These are phyloP conservation scores for Watsonalla binaria DNA, from an alignment of 2,888 invertebrate species.

Conservation along the genomic window DNA sequence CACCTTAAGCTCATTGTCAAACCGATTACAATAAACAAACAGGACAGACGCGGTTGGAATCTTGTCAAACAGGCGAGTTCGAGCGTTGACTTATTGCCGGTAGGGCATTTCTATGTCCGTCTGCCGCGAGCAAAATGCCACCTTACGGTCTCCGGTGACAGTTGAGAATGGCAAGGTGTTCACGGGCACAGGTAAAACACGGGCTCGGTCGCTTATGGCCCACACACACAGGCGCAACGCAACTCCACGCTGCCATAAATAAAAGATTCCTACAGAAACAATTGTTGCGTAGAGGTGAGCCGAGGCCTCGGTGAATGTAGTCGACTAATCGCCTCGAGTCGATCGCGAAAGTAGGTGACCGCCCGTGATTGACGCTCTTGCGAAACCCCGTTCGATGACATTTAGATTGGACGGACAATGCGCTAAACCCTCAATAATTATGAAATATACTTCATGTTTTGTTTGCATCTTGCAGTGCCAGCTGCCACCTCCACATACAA, in stretches of 20 bases:
- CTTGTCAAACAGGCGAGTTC: constrained; percentile 79
- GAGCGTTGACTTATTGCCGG: constrained; percentile 79
- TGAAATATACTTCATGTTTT: constrained; percentile 51
- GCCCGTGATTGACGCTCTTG: constrained; percentile 75
- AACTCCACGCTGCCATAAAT: constrained; percentile 70
- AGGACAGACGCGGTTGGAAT: constrained; percentile 79
- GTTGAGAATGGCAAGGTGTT: constrained; percentile 22
- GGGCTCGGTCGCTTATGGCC: constrained; percentile 60
- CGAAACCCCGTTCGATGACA: constrained; percentile 77
- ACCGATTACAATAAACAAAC: constrained; percentile 80
- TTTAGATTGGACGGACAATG: constrained; percentile 71
- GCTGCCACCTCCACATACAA: constrained; percentile 6
- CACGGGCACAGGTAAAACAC: constrained; percentile 70
- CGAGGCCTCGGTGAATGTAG: constrained; percentile 75
- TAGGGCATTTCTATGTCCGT: constrained; percentile 68
- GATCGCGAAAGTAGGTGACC: constrained; percentile 79
- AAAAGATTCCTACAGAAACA: constrained; percentile 79
- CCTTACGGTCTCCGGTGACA: constrained; percentile 26
- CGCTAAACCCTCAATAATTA: constrained; percentile 64
- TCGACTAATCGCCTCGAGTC: constrained; percentile 70
- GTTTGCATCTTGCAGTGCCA: constrained; percentile 8
- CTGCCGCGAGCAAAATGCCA: constrained; percentile 25
- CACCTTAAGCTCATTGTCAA: constrained; percentile 79
- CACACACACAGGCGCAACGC: constrained; percentile 60
- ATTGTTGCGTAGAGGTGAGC: constrained; percentile 77